Percentiles rank a stretch among this genome's conserved stretches.
Evolutionary conservation across 2,797 vertebrate species (phyloP).

Genomic region (Lagorchestes hirsutus): DNA sequence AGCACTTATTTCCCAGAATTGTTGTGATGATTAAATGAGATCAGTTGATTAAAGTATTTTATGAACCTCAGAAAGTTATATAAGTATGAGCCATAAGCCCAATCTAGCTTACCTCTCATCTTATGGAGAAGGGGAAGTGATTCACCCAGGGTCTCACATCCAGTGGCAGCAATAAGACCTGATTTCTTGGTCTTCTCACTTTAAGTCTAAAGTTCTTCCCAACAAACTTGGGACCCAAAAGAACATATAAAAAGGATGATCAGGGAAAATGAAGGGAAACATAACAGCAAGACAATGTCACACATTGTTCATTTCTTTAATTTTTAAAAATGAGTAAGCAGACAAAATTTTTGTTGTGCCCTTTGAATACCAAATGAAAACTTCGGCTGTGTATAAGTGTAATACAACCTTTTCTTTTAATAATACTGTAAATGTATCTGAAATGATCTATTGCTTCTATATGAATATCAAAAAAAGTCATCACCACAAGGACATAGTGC

Average conservation of each 20-base stretch:
- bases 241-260: neutral
- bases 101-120: neutral
- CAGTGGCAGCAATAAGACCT: neutral
- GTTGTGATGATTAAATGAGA: constrained; percentile 12
- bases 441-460: constrained; percentile 85
- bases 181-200: neutral
- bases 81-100: neutral
- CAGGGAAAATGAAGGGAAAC: neutral
- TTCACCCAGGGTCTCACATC: neutral
- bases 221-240: neutral
- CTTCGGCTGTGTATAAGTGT: constrained; percentile 87
- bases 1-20: neutral
- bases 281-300: neutral
- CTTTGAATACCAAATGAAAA: constrained; percentile 89
- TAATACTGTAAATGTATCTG: constrained; percentile 89
- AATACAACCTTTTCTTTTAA: constrained; percentile 89
- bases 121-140: neutral
- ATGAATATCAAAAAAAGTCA: constrained; percentile 91
- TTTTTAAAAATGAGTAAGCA: constrained; percentile 94
- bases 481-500: constrained; percentile 82
- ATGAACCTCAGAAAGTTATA: neutral
- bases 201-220: neutral
- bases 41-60: neutral
- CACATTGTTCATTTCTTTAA: constrained; percentile 87
- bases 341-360: constrained; percentile 84